Conservation (phyloP, 2,797 vertebrate genomes). For the Falco naumanni region DNA sequence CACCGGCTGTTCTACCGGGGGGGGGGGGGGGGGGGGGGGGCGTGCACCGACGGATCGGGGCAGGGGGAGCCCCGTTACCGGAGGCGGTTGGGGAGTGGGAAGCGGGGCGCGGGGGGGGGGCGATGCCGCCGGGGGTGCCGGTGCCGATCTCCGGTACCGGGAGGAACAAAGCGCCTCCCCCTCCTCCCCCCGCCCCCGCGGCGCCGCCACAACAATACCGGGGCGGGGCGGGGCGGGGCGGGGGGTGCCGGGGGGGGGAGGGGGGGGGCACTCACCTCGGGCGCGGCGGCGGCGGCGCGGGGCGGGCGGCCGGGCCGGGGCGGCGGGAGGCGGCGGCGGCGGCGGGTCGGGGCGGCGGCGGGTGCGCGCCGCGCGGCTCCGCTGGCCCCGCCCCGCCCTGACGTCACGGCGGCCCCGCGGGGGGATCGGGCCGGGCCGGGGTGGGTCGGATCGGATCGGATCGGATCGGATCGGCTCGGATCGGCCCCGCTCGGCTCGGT, state of each 20-base stretch:
- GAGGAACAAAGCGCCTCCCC: slow-evolving; percentile 13
- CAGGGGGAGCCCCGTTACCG: neutral
- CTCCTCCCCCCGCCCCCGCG: slow-evolving; percentile 11
- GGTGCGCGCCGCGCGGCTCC: neutral
- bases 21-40: too few species aligned
- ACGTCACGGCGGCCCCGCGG: neutral
- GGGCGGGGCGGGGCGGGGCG: neutral
- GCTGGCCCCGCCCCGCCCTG: neutral
- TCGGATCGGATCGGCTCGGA: too few species aligned
- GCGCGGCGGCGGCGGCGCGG: neutral
- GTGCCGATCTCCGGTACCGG: neutral
- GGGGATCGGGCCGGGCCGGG: neutral
- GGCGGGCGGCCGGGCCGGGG: neutral
- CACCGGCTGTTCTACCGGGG: neutral
- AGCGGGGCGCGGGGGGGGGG: too few species aligned
- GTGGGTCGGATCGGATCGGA: too few species aligned
- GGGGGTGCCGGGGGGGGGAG: neutral
- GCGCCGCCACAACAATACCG: slow-evolving; percentile 22
- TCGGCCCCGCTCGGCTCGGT: neutral
- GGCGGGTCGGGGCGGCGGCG: neutral
- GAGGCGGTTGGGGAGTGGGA: too few species aligned
- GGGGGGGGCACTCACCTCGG: slow-evolving; percentile 12
- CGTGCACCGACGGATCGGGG: neutral
- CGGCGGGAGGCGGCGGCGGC: too few species aligned
- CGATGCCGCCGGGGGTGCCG: neutral